phyloP scores from a whole-genome alignment of 2,113 vertebrate genomes.

The Candoia aspera region DNA sequence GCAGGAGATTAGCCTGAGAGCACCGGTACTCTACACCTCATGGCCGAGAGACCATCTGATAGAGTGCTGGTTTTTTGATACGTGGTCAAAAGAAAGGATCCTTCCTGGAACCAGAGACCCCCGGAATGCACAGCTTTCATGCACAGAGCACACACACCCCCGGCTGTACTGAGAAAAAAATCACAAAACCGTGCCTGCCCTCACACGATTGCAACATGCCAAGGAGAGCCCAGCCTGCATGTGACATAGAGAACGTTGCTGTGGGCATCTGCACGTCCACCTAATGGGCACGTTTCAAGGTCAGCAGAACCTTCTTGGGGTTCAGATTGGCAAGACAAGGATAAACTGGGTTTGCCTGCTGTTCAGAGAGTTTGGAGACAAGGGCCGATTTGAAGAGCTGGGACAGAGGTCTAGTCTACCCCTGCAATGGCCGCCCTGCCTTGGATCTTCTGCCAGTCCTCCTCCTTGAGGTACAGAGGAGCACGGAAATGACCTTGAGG shows the following conservation, averaged over 20 bases:
- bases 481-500: not conserved
- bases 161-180: not conserved
- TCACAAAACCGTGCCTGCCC: not conserved
- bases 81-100: not conserved
- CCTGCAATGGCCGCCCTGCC: not conserved
- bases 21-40: accelerated
- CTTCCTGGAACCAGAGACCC: not conserved
- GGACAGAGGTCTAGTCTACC: not conserved
- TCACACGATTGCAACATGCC: not conserved
- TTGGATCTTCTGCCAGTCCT: not conserved
- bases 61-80: not conserved
- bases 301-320: not conserved
- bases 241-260: not conserved
- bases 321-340: not conserved
- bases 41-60: conserved; percentile 51
- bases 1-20: not conserved
- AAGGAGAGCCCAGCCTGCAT: not conserved
- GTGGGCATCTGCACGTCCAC: not conserved
- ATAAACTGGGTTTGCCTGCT: not conserved
- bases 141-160: not conserved
- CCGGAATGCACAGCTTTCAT: not conserved
- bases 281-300: not conserved
- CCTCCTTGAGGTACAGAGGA: not conserved
- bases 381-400: not conserved
- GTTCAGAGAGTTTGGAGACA: too few relatives aligned